These are phyloP conservation scores for Ectemnius lituratus DNA, from an alignment of 2,888 invertebrate species.

Conservation along the genomic window DNA sequence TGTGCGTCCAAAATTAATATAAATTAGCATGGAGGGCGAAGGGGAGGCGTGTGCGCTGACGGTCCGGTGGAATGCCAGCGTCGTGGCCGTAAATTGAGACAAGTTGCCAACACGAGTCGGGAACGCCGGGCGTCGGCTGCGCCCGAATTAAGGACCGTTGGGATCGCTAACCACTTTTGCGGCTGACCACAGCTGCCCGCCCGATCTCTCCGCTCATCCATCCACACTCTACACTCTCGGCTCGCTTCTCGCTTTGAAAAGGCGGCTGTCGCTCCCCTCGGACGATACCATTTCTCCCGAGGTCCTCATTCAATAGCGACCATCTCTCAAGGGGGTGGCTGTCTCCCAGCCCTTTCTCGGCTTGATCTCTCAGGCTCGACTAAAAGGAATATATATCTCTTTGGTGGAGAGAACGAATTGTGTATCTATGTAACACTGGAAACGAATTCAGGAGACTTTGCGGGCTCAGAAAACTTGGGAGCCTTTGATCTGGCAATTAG, in stretches of 20 bases:
- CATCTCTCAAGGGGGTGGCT: too few relatives aligned
- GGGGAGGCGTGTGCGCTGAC: slow-evolving; percentile 6
- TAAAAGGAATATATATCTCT: too few relatives aligned
- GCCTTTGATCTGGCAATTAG: slow-evolving; percentile 59
- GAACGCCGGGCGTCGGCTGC: slow-evolving; percentile 19
- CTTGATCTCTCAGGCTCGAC: too few relatives aligned
- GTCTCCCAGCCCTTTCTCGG: too few relatives aligned
- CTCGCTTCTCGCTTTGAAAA: background rate
- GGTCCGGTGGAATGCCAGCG: slow-evolving; percentile 43
- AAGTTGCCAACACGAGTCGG: slow-evolving; percentile 46
- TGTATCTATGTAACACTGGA: slow-evolving; percentile 8
- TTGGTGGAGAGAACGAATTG: too few relatives aligned
- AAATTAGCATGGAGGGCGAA: slow-evolving; percentile 51
- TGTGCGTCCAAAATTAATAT: slow-evolving; percentile 61
- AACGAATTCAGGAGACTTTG: background rate
- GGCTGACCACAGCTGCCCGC: too few relatives aligned
- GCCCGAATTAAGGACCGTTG: slow-evolving; percentile 11
- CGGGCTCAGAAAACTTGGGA: slow-evolving; percentile 12
- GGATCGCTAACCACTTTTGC: slow-evolving; percentile 1
- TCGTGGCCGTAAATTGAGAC: slow-evolving; percentile 59
- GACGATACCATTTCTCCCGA: too few relatives aligned
- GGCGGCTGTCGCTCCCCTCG: too few relatives aligned
- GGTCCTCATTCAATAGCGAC: too few relatives aligned
- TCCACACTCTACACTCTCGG: background rate
- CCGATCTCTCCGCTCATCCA: background rate